Conservation (phyloP, 2,113 vertebrate genomes). For the Megaceryle maxima region DNA sequence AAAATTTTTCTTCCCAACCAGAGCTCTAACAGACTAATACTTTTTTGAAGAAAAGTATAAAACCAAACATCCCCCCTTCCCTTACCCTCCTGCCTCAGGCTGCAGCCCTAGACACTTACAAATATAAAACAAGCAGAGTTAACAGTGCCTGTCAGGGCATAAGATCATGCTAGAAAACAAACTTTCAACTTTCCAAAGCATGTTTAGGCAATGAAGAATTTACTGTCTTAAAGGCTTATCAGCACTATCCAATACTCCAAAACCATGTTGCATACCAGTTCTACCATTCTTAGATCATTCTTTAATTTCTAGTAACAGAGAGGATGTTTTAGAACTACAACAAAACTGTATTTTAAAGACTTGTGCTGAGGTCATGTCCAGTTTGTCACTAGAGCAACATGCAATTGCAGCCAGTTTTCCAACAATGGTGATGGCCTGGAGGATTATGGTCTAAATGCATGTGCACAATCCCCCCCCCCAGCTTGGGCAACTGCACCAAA, state of each 20-base stretch:
- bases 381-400: slow-evolving; percentile 24
- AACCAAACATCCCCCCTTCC: not conserved
- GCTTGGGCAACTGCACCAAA: not conserved
- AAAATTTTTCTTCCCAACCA: not conserved
- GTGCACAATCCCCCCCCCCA: not conserved
- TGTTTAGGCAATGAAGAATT: not conserved
- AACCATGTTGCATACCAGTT: fast-evolving
- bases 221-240: not conserved
- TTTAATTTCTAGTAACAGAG: not conserved
- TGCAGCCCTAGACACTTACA: not conserved
- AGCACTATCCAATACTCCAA: not conserved
- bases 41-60: not conserved
- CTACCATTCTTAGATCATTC: not conserved
- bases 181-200: not conserved
- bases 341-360: not conserved
- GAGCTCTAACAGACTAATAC: not conserved
- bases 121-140: not conserved
- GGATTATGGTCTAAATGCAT: not conserved
- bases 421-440: slow-evolving; percentile 20
- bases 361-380: not conserved
- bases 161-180: not conserved
- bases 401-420: not conserved
- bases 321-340: not conserved
- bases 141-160: not conserved
- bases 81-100: not conserved